Percentiles rank a stretch among this genome's conserved stretches.
Conservation (phyloP, 2,888 invertebrate species). For the Mechanitis mazaeus region DNA sequence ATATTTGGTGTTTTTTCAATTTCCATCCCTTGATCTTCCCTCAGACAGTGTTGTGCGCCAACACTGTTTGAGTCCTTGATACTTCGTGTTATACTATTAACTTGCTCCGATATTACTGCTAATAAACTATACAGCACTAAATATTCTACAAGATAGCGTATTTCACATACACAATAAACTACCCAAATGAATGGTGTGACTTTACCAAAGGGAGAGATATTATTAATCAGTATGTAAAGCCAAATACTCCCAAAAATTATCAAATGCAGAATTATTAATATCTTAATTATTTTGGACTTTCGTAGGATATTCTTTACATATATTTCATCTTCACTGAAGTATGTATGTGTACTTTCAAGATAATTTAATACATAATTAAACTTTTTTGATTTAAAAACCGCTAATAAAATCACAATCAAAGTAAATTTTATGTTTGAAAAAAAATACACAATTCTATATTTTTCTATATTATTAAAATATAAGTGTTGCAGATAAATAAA, state of each 20-base stretch:
- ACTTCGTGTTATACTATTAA: constrained; percentile 32
- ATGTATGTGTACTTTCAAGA: neutral
- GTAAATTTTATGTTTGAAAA: neutral
- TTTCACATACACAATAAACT: neutral
- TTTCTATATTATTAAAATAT: too few species aligned
- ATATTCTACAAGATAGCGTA: constrained; percentile 30
- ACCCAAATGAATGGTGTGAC: neutral
- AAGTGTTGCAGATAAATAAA: too few species aligned
- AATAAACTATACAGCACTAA: constrained; percentile 33
- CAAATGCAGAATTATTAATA: neutral
- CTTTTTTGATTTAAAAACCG: neutral
- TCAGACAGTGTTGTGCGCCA: neutral
- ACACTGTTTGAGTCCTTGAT: constrained; percentile 8
- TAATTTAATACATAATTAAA: neutral
- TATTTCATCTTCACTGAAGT: neutral
- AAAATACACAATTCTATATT: too few species aligned
- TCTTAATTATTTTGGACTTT: neutral
- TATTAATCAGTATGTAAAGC: neutral
- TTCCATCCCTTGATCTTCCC: constrained; percentile 13
- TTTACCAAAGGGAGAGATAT: neutral
- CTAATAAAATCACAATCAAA: neutral
- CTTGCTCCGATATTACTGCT: constrained; percentile 36
- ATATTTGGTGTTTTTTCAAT: constrained; percentile 2
- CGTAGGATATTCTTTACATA: neutral
- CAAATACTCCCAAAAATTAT: neutral